Percentiles rank a stretch among this genome's conserved stretches.
These are phyloP conservation scores for Pseudochirops corinnae DNA, from an alignment of 2,797 vertebrate species.

Conservation along the genomic window DNA sequence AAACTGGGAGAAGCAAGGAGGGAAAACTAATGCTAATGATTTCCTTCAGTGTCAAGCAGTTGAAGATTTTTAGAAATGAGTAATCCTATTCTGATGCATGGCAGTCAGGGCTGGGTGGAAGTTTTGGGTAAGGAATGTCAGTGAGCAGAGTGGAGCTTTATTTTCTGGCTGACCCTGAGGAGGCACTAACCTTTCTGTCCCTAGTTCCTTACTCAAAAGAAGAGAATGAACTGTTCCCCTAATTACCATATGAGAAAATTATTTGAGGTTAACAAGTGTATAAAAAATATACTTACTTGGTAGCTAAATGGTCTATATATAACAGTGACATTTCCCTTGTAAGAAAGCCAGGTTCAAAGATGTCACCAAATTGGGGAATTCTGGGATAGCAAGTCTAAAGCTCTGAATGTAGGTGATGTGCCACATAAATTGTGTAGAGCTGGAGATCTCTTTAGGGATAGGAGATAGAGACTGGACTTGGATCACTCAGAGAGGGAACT, in stretches of 20 bases:
- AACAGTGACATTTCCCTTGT: not conserved
- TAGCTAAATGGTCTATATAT: not conserved
- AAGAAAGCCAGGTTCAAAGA: not conserved
- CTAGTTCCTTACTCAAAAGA: not conserved
- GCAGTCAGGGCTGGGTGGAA: not conserved
- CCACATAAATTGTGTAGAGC: not conserved
- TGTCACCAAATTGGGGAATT: not conserved
- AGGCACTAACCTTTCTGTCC: not conserved
- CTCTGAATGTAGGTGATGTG: not conserved
- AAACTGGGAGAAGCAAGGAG: conserved; percentile 5
- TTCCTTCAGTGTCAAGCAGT: conserved; percentile 39
- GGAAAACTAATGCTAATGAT: not conserved
- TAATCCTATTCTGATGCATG: not conserved
- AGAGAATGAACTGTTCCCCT: not conserved
- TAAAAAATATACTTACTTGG: not conserved
- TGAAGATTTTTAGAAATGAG: conserved; percentile 1
- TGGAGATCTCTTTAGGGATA: not conserved
- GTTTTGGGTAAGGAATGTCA: not conserved
- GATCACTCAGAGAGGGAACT: not conserved
- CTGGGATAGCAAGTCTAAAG: not conserved
- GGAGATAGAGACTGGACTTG: not conserved
- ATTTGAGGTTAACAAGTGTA: not conserved
- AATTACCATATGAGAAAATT: not conserved
- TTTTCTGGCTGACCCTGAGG: not conserved
- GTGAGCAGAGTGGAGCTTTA: not conserved